Base-by-base conservation (phyloP, 1,140 invertebrate species). In the Atta cephalotes region DNA sequence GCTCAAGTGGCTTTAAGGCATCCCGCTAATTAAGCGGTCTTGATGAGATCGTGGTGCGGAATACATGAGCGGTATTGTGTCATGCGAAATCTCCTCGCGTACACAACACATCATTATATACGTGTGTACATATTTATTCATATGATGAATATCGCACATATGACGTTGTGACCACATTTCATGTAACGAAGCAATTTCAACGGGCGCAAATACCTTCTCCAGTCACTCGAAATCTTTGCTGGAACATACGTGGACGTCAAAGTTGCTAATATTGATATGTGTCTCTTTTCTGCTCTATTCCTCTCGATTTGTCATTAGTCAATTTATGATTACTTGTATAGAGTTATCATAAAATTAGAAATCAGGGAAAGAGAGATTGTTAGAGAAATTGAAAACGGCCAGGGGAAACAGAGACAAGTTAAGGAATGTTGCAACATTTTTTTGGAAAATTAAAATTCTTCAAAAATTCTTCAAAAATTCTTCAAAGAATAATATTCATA, bases 321-420 rank as follows among this genome's bases (percentile, higher is more conserved):
- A 85, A 91, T 92, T 91, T 91, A 90, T 89, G 80, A 84, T 77
- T 92, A 92, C 86, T 92, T 92, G 91, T 87, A 77, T 86, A 86
- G 39, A 9, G 9, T 10, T 3, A 0, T 2, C 2, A 10, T 10
- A 10, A 45, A 45, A 45, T 10, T 10, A 45, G 9, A 2, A 45
- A 45, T 45, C 39, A 45, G 9, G 39, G 39, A 45, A 28, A 28
- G 25, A 25, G 25, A 25, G 25, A 25, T 25, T 28, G 2, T 28
- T 28, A 45, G 9, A 9, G 39, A 45, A 45, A 45, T 45, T 45
- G 39, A 45, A 45, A 45, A 45, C 39, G 39, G 39, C 9, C 39
- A 45, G 2, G 39, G 7, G 9, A 45, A 45, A 12, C 9, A 10
- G 9, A 45, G 9, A 45, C 9, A 45, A 45, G 0, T 45, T 9